phyloP scores from a whole-genome alignment of 2,797 vertebrate species.

The Danio tinwini region DNA sequence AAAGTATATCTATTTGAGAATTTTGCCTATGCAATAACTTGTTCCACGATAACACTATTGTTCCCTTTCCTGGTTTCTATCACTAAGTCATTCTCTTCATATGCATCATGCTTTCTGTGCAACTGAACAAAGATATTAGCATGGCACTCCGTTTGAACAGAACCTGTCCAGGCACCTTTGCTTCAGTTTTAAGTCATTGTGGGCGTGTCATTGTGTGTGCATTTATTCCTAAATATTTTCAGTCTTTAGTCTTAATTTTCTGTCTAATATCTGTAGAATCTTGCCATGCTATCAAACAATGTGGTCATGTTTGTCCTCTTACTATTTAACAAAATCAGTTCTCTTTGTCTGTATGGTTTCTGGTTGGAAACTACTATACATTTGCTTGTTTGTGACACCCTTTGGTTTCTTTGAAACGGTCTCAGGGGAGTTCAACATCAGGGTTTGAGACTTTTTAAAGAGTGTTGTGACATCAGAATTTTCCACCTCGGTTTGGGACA shows the following conservation, averaged over 20 bases:
- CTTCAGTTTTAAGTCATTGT: background rate
- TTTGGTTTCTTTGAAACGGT: background rate
- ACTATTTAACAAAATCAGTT: background rate
- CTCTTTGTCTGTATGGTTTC: background rate
- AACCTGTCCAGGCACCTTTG: background rate
- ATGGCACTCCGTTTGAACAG: background rate
- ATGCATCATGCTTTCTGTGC: background rate
- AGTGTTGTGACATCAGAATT: background rate
- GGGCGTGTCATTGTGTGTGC: background rate
- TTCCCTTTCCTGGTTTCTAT: background rate
- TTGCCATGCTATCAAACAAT: background rate
- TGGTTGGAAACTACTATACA: background rate
- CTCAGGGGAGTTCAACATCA: background rate
- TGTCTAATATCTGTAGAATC: background rate
- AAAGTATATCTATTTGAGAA: no score
- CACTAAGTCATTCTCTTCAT: background rate
- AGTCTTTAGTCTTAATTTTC: constrained; percentile 21
- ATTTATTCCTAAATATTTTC: background rate
- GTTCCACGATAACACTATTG: background rate
- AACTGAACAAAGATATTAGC: background rate
- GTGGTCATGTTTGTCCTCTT: background rate
- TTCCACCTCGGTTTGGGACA: background rate
- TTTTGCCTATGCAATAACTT: no score
- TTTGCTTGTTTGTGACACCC: background rate
- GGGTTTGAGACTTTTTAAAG: background rate